phyloP scores from a whole-genome alignment of 1,140 invertebrate species.

The Drosophila parvula region DNA sequence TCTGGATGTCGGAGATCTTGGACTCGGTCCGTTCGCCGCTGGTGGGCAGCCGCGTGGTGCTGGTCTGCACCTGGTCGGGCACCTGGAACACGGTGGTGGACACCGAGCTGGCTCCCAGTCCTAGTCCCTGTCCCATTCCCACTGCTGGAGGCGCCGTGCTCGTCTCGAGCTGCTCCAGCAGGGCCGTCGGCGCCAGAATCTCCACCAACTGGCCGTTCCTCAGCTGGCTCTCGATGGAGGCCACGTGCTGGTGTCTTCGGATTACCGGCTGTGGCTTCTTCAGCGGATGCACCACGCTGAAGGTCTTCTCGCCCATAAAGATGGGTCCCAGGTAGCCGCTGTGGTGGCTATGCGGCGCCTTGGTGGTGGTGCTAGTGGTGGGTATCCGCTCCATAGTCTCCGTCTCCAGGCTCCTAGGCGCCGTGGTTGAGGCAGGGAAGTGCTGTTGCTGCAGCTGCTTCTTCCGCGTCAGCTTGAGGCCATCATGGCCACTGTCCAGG shows the following conservation, averaged over 20 bases:
- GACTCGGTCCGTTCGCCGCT: constrained; percentile 64
- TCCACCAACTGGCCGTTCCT: constrained; percentile 70
- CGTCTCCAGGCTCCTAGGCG: constrained; percentile 21
- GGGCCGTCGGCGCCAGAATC: constrained; percentile 69
- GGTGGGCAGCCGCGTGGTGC: constrained; percentile 48
- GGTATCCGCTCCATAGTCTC: constrained; percentile 25
- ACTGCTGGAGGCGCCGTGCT: not conserved
- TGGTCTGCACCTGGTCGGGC: constrained; percentile 50
- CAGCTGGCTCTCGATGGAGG: constrained; percentile 63
- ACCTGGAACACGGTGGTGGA: constrained; percentile 79
- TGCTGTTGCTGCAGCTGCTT: constrained; percentile 79
- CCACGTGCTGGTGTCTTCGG: constrained; percentile 37
- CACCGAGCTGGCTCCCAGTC: constrained; percentile 21
- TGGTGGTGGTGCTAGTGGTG: constrained; percentile 12
- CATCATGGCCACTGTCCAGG: constrained; percentile 71
- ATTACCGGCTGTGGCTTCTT: constrained; percentile 52
- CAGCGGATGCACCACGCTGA: constrained; percentile 62
- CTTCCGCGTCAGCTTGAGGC: constrained; percentile 71
- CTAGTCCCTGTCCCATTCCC: not conserved
- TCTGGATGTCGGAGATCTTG: constrained; percentile 81
- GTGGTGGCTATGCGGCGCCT: constrained; percentile 16
- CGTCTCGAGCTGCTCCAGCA: constrained; percentile 48
- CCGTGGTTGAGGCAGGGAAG: constrained; percentile 35
- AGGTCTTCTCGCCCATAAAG: constrained; percentile 76
- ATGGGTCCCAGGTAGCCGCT: constrained; percentile 79